Conservation (phyloP, 2,797 vertebrate species). For the Poecilia velifera region DNA sequence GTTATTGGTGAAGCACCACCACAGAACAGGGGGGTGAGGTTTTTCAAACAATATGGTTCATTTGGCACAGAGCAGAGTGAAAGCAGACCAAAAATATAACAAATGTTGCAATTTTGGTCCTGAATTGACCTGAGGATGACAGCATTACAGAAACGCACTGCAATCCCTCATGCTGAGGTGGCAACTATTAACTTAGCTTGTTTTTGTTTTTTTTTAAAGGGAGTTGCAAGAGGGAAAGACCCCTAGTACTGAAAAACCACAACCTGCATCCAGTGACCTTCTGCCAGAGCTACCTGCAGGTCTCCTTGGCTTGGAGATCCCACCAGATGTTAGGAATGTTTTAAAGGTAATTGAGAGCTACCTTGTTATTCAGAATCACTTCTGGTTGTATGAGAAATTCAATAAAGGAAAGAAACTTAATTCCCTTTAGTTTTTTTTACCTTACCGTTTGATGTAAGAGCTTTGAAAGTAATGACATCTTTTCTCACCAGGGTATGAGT, state of each 20-base stretch:
- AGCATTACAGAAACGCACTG: not conserved
- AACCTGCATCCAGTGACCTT: conserved; percentile 74
- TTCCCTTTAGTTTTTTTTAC: not conserved
- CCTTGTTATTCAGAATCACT: not conserved
- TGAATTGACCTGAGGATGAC: no score
- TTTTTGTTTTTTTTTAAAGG: conserved; percentile 74
- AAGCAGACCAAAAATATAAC: no score
- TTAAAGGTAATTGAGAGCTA: conserved; percentile 84
- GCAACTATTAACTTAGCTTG: conserved; percentile 21
- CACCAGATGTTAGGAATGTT: conserved; percentile 83
- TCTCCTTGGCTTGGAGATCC: conserved; percentile 86
- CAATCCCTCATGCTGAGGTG: not conserved
- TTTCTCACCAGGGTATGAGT: conserved; percentile 67
- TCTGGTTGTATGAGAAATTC: not conserved
- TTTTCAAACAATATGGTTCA: no score
- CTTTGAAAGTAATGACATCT: not conserved
- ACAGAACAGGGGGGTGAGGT: no score
- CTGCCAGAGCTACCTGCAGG: conserved; percentile 78
- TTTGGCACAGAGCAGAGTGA: no score
- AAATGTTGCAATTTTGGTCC: no score
- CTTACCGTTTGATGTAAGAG: not conserved
- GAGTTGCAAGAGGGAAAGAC: conserved; percentile 92
- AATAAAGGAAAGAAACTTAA: not conserved
- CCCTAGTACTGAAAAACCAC: conserved; percentile 78
- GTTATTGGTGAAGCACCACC: no score